Evolutionary conservation across 2,888 invertebrate species (phyloP).

Genomic region (Trissolcus japonicus): DNA sequence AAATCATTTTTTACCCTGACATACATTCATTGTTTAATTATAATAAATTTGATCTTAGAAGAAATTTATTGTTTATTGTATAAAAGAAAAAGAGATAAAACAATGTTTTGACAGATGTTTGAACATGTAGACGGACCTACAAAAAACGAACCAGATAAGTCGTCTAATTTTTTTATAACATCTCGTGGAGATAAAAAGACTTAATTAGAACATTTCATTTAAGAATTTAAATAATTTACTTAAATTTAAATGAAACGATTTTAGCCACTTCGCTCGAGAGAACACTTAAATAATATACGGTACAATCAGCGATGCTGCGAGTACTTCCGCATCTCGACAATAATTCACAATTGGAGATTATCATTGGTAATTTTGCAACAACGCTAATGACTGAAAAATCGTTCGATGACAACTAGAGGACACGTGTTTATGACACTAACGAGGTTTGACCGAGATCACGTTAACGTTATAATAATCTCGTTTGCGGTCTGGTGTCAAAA

Average conservation of each 20-base stretch:
- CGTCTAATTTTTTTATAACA: too few relatives aligned
- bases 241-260: too few relatives aligned
- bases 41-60: too few relatives aligned
- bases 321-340: background rate
- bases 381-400: slow-evolving; percentile 24
- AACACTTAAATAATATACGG: background rate
- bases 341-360: slow-evolving; percentile 22
- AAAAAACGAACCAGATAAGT: too few relatives aligned
- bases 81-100: too few relatives aligned
- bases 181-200: too few relatives aligned
- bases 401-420: slow-evolving; percentile 17
- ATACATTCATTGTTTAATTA: too few relatives aligned
- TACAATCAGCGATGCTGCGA: background rate
- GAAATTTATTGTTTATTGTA: too few relatives aligned
- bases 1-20: background rate
- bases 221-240: background rate
- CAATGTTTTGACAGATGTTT: too few relatives aligned
- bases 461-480: slow-evolving; percentile 36
- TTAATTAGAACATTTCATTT: too few relatives aligned
- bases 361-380: slow-evolving; percentile 13
- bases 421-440: slow-evolving; percentile 43
- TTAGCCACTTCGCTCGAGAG: background rate
- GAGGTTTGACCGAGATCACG: slow-evolving; percentile 37
- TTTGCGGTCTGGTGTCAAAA: slow-evolving; percentile 13
- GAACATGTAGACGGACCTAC: too few relatives aligned